These are phyloP conservation scores for Drosophila barbarae DNA, from an alignment of 2,888 invertebrate genomes.

Conservation along the genomic window DNA sequence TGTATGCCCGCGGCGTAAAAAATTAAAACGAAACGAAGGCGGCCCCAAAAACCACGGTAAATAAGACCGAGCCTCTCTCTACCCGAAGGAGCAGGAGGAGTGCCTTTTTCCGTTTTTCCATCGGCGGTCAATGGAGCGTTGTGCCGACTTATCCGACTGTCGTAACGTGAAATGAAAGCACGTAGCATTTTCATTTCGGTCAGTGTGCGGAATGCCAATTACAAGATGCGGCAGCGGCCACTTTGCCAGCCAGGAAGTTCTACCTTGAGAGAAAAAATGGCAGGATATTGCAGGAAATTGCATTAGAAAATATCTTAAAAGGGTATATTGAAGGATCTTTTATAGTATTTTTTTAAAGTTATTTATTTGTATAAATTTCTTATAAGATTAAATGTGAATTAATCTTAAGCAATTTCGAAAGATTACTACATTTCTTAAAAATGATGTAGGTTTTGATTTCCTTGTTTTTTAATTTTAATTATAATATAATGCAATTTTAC, in stretches of 20 bases:
- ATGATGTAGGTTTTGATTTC: too few species aligned
- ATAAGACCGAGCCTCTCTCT: constrained; percentile 47
- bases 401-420: background rate
- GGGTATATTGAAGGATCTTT: accelerated
- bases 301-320: too few species aligned
- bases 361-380: background rate
- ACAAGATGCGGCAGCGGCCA: constrained; percentile 59
- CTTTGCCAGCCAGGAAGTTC: constrained; percentile 12
- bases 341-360: background rate
- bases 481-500: background rate
- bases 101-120: constrained; percentile 23
- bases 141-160: constrained; percentile 64
- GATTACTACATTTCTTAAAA: too few species aligned
- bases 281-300: background rate
- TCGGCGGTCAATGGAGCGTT: constrained; percentile 70
- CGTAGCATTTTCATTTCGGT: constrained; percentile 75
- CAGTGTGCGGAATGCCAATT: constrained; percentile 75
- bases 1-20: constrained; percentile 63
- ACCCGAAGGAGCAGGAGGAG: background rate
- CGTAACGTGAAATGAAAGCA: constrained; percentile 71
- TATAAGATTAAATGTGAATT: background rate
- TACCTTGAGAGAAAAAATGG: background rate
- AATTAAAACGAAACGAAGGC: constrained; percentile 55
- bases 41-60: constrained; percentile 46
- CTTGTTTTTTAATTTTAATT: too few species aligned